Evolutionary conservation across 2,888 invertebrate genomes (phyloP).

Genomic region (Linnaemya tessellans): DNA sequence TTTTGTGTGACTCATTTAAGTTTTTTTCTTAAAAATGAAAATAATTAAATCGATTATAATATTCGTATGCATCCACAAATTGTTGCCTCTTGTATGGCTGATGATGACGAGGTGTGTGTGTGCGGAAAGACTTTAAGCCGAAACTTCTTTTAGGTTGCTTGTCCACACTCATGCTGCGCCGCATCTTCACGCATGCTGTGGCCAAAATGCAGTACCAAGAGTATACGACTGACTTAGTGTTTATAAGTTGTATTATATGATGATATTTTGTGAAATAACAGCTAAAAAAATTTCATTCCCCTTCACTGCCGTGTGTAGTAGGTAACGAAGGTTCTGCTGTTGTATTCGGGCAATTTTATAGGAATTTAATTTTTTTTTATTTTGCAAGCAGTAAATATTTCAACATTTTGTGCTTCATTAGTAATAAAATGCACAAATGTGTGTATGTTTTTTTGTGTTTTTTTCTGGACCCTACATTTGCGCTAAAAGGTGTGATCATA

Average conservation of each 20-base stretch:
- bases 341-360: slow-evolving; percentile 49
- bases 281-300: slow-evolving; percentile 3
- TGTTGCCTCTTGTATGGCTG: background rate
- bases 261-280: background rate
- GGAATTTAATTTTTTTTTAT: slow-evolving; percentile 30
- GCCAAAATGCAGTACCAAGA: background rate
- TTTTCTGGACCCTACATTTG: background rate
- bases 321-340: slow-evolving; percentile 37
- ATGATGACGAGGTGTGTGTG: slow-evolving; percentile 40
- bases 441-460: background rate
- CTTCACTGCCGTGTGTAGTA: slow-evolving; percentile 27
- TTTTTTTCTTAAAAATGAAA: slow-evolving; percentile 13
- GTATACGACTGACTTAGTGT: background rate
- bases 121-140: slow-evolving; percentile 31
- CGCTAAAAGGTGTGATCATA: background rate
- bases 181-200: slow-evolving; percentile 54
- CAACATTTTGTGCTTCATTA: slow-evolving; percentile 68
- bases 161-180: slow-evolving; percentile 56
- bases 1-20: slow-evolving; percentile 39
- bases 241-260: no score
- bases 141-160: slow-evolving; percentile 40
- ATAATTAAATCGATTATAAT: background rate
- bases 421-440: slow-evolving; percentile 63
- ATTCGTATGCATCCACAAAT: slow-evolving; percentile 11
- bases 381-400: slow-evolving; percentile 55